These are phyloP conservation scores for Archaeoteleia sp. DNA, from an alignment of 2,888 invertebrate species.

Conservation along the genomic window DNA sequence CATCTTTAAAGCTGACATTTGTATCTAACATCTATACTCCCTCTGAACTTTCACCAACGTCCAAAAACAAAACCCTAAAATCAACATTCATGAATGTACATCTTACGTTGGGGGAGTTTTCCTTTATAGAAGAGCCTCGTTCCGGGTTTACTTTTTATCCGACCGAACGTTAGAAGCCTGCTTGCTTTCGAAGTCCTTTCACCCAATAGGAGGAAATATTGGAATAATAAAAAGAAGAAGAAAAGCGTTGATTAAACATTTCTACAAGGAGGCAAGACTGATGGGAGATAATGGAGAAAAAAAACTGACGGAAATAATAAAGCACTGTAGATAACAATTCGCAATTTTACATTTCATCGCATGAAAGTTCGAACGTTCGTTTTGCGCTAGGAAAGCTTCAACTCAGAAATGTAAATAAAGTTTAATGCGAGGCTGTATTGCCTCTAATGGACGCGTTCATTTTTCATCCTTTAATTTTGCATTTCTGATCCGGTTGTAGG, in stretches of 20 bases:
- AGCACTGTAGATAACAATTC: conserved; percentile 24
- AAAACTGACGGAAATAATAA: conserved; percentile 37
- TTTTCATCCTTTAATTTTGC: conserved; percentile 1
- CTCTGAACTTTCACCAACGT: too few species aligned
- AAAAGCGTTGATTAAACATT: conserved; percentile 22
- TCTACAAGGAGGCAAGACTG: conserved; percentile 13
- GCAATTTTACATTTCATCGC: conserved; percentile 28
- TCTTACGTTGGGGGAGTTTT: too few species aligned
- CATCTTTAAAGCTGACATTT: too few species aligned
- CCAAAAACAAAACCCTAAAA: too few species aligned
- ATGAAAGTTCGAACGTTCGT: conserved; percentile 6
- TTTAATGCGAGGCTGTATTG: conserved; percentile 16
- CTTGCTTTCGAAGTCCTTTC: conserved; percentile 1
- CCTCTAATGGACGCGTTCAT: conserved; percentile 19
- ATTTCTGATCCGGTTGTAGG: neutral
- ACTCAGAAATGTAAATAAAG: conserved; percentile 13
- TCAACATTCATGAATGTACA: too few species aligned
- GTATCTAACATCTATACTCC: too few species aligned
- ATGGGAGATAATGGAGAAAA: conserved; percentile 35
- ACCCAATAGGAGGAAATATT: conserved; percentile 11
- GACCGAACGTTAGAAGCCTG: conserved; percentile 8
- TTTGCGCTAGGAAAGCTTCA: neutral
- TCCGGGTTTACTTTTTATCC: neutral
- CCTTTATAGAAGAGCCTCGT: neutral
- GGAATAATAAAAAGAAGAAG: conserved; percentile 21